Conservation (phyloP, 2,113 vertebrate genomes). For the Cyprinodon variegatus region DNA sequence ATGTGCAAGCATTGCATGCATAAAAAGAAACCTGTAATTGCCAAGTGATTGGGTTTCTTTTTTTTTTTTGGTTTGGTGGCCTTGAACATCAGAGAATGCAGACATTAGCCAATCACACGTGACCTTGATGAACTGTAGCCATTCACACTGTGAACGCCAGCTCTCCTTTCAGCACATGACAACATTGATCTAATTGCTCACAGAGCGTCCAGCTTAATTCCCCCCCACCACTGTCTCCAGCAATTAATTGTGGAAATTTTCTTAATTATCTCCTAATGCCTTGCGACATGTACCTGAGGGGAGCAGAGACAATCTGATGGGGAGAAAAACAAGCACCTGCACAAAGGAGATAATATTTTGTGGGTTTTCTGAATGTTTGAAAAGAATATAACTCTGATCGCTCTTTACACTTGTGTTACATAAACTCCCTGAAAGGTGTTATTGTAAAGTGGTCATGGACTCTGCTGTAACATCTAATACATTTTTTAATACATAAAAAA, state of each 20-base stretch:
- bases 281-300: constrained; percentile 49
- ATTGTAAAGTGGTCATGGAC: constrained; percentile 29
- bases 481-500: not conserved
- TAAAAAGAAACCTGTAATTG: not conserved
- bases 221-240: constrained; percentile 31
- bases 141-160: constrained; percentile 16
- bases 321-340: not conserved
- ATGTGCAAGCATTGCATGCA: not conserved
- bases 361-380: constrained; percentile 2
- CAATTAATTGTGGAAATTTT: constrained; percentile 61
- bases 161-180: constrained; percentile 32
- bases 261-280: constrained; percentile 60
- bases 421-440: constrained; percentile 35
- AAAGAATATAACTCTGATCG: not conserved
- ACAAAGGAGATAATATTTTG: constrained; percentile 19
- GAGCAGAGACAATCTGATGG: constrained; percentile 39
- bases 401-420: not conserved
- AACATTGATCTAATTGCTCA: constrained; percentile 59
- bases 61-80: not conserved
- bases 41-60: not conserved
- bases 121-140: constrained; percentile 40
- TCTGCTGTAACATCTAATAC: not conserved
- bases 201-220: constrained; percentile 53
- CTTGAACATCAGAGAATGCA: constrained; percentile 9
- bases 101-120: constrained; percentile 22